Base-by-base conservation (phyloP, 2,113 vertebrate species). In the Piliocolobus tephrosceles region DNA sequence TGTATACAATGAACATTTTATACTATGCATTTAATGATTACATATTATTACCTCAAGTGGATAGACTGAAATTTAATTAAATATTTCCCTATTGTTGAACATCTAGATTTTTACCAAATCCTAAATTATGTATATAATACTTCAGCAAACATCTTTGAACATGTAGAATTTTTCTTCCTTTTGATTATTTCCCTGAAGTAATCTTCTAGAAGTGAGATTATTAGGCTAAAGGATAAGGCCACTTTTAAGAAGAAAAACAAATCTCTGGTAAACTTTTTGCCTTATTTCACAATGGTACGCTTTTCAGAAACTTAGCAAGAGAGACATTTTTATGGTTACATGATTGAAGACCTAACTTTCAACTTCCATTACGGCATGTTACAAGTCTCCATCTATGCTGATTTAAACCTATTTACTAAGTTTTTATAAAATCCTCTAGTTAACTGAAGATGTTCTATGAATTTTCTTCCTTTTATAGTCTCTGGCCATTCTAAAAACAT, bases 401-500 rank as follows among this genome's bases (percentile, higher is more conserved):
- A 73, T 2, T 89, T 83, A 86, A 57, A 86, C 23, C 79, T 45
- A 50, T 58, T 73, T 84, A 76, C 35, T 58, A 66, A 80, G 47
- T 83, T 81, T 96, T 84, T 84, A 8, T 50, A 87, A 73, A 90
- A 38, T 52, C 14, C 0, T 80, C 38, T 47, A 43, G 58, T 83
- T 85, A 93, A 73, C 40, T 80, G 70, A n/a, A 83, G 32, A 80
- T n/a, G 27, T 66, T 88, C 18, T 66, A 45, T 66, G 66, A 88
- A 82, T 93, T 94, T 45, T 35, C 12, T 95, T 96, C 38, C 76
- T 81, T 95, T 90, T 84, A 88, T 88, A 76, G 32, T 50, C 55
- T 68, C 66, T 94, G 79, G 73, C 16, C 43, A 90, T 89, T 82
- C 55, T 91, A 96, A 95, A 95, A 96, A 47, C 72, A 88, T 66